Percentiles rank a stretch among this genome's conserved stretches.
Conservation (phyloP, 2,113 vertebrate genomes). For the Myotis lucifugus region DNA sequence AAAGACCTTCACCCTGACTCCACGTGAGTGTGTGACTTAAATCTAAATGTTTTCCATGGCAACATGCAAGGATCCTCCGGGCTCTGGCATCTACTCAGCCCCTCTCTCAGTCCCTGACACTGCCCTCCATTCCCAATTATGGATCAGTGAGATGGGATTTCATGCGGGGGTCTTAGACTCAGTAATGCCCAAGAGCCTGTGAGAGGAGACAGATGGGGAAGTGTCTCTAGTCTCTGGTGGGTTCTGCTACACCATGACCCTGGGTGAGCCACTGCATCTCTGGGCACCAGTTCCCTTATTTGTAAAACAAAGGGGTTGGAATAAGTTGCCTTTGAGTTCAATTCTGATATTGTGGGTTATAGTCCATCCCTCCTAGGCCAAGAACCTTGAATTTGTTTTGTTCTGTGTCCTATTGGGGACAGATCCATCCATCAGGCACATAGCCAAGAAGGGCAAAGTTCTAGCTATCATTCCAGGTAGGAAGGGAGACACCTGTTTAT, state of each 20-base stretch:
- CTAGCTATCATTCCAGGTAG: background rate
- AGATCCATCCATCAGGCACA: background rate
- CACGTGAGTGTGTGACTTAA: background rate
- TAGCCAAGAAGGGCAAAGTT: constrained; percentile 31
- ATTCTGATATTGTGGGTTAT: background rate
- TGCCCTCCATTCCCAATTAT: background rate
- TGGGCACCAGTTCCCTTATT: background rate
- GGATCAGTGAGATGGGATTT: background rate
- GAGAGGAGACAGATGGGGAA: background rate
- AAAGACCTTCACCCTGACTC: background rate
- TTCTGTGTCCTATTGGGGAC: background rate
- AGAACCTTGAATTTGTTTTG: constrained; percentile 30
- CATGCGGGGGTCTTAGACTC: background rate
- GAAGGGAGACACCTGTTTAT: background rate
- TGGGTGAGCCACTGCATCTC: background rate
- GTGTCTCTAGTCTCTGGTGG: background rate
- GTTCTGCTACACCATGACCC: background rate
- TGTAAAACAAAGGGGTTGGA: background rate
- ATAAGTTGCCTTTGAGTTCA: background rate
- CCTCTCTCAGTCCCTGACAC: background rate
- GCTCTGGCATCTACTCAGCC: background rate
- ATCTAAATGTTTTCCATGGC: background rate
- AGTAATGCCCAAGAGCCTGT: background rate
- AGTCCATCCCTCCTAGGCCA: background rate
- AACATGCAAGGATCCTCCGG: too few species aligned